Conservation (phyloP, 2,888 invertebrate species). For the Cheiracanthium punctorium region DNA sequence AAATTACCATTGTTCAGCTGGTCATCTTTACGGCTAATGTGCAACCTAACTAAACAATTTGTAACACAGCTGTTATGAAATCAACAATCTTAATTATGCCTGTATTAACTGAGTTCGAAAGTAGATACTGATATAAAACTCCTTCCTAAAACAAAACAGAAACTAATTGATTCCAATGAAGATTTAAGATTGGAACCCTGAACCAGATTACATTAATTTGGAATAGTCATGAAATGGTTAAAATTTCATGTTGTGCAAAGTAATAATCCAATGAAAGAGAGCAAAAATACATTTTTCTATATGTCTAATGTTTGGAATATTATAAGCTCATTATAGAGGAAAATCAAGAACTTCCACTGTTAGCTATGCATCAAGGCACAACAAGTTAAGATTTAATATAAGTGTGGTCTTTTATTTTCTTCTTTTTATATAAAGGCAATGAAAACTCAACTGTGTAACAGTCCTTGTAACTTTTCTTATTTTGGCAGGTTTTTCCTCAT, state of each 20-base stretch:
- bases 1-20: too few species aligned
- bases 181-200: conserved; percentile 44
- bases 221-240: not conserved
- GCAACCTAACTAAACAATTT: too few species aligned
- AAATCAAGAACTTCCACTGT: conserved; percentile 49
- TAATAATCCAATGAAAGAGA: conserved; percentile 30
- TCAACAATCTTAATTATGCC: too few species aligned
- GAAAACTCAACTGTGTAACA: conserved; percentile 41
- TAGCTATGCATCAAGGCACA: conserved; percentile 70
- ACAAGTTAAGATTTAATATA: conserved; percentile 54
- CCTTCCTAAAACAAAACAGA: too few species aligned
- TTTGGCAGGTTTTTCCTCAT: conserved; percentile 47
- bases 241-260: conserved; percentile 2
- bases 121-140: too few species aligned
- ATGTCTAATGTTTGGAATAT: conserved; percentile 54
- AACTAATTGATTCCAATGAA: too few species aligned
- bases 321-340: conserved; percentile 63
- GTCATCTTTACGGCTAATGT: too few species aligned
- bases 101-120: too few species aligned
- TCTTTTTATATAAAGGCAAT: conserved; percentile 28
- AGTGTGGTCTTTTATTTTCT: conserved; percentile 26
- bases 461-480: conserved; percentile 37
- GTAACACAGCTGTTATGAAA: too few species aligned
- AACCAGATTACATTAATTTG: conserved; percentile 16
- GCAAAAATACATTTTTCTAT: conserved; percentile 42